These are phyloP conservation scores for Myripristis jacobus DNA, from an alignment of 2,797 vertebrate genomes.

Conservation along the genomic window DNA sequence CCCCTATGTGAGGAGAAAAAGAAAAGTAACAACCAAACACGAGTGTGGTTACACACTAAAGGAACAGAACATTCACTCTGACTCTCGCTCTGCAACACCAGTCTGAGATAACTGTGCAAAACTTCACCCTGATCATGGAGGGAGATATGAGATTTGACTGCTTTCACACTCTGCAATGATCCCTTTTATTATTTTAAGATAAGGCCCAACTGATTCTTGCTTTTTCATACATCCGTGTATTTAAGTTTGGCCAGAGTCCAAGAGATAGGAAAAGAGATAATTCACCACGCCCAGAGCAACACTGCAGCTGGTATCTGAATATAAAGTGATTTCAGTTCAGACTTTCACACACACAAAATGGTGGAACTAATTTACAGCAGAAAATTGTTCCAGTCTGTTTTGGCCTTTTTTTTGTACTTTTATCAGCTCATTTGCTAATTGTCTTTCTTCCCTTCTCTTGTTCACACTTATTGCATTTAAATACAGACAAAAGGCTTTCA, in stretches of 20 bases:
- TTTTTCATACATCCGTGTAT: slow-evolving; percentile 16
- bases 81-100: neutral
- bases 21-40: neutral
- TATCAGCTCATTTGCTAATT: too few species aligned
- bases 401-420: too few species aligned
- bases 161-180: neutral
- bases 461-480: too few species aligned
- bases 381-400: too few species aligned
- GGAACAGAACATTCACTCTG: neutral
- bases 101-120: neutral
- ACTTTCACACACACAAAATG: too few species aligned
- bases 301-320: neutral
- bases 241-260: slow-evolving; percentile 26
- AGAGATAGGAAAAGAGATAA: slow-evolving; percentile 23
- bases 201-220: slow-evolving; percentile 6
- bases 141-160: neutral
- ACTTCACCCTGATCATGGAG: slow-evolving; percentile 4
- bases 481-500: too few species aligned
- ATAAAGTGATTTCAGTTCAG: too few species aligned
- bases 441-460: too few species aligned
- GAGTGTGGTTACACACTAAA: too few species aligned
- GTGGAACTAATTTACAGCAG: too few species aligned
- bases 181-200: neutral
- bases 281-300: slow-evolving; percentile 25
- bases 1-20: neutral